Evolutionary conservation across 1,140 invertebrate genomes (phyloP).

Genomic region (Achroia grisella): DNA sequence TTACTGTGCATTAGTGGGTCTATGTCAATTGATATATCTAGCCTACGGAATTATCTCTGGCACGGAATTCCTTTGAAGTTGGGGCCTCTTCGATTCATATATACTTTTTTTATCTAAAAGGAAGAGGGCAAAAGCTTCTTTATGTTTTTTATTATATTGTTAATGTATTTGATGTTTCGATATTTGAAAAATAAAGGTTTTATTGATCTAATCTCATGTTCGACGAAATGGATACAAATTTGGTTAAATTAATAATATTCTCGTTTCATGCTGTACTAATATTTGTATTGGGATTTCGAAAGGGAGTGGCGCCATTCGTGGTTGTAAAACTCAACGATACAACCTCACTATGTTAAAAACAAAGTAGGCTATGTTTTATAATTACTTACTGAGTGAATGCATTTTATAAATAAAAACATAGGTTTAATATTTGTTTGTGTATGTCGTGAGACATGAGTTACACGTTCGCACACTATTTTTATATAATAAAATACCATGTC

Average conservation of each 20-base stretch:
- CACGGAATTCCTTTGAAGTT: slow-evolving; percentile 18
- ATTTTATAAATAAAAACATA: slow-evolving; percentile 69
- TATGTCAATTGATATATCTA: slow-evolving; percentile 30
- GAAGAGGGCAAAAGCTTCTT: slow-evolving; percentile 34
- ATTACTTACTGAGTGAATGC: slow-evolving; percentile 65
- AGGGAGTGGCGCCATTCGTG: slow-evolving; percentile 33
- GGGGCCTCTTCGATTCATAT: slow-evolving; percentile 9
- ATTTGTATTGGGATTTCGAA: slow-evolving; percentile 31
- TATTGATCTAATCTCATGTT: too few species aligned
- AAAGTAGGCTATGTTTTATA: slow-evolving; percentile 61
- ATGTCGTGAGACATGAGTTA: slow-evolving; percentile 64
- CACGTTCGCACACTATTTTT: slow-evolving; percentile 73
- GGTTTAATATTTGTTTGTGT: slow-evolving; percentile 66
- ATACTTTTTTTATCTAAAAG: slow-evolving; percentile 32
- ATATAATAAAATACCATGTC: slow-evolving; percentile 72
- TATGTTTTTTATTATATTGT: slow-evolving; percentile 9
- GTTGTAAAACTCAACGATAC: slow-evolving; percentile 70
- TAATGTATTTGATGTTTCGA: background rate
- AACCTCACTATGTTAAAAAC: slow-evolving; percentile 48
- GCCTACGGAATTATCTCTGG: slow-evolving; percentile 6
- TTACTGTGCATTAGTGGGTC: slow-evolving; percentile 35
- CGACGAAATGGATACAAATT: background rate
- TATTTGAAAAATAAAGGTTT: background rate
- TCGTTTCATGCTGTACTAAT: slow-evolving; percentile 28
- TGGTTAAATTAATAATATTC: slow-evolving; percentile 2